Conservation (phyloP, 2,113 vertebrate genomes). For the Onychorhynchus coronatus region DNA sequence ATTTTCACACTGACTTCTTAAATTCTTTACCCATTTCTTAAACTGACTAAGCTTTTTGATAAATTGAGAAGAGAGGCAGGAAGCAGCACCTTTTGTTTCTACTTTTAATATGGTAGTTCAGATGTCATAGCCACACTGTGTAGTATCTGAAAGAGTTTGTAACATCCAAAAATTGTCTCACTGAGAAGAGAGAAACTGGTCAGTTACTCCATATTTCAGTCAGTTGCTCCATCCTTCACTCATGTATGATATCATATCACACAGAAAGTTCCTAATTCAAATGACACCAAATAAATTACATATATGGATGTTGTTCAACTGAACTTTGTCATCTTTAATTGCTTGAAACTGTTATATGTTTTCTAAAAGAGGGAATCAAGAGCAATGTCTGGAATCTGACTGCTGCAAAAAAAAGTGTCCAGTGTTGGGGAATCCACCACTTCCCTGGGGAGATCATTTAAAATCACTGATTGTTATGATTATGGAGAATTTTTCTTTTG, state of each 20-base stretch:
- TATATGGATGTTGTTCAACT: not conserved
- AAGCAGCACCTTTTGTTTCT: not conserved
- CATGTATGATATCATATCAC: not conserved
- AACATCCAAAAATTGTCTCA: not conserved
- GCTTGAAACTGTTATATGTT: not conserved
- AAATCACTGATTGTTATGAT: not conserved
- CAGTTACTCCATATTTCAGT: not conserved
- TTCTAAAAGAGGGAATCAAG: not conserved
- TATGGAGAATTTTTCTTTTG: not conserved
- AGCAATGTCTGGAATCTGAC: not conserved
- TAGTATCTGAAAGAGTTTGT: not conserved
- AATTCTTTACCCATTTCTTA: not conserved
- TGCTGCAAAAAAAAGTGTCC: not conserved
- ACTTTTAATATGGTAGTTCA: not conserved
- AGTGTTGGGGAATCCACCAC: not conserved
- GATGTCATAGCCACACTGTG: not conserved
- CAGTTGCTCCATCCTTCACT: not conserved
- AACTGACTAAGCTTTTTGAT: not conserved
- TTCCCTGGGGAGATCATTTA: not conserved
- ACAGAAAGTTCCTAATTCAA: not conserved
- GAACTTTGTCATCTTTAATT: not conserved
- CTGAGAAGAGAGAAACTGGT: not conserved
- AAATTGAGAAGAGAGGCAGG: not conserved
- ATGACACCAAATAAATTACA: not conserved
- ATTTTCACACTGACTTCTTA: not conserved